phyloP scores from a whole-genome alignment of 2,113 vertebrate genomes.

The Peromyscus polionotus region DNA sequence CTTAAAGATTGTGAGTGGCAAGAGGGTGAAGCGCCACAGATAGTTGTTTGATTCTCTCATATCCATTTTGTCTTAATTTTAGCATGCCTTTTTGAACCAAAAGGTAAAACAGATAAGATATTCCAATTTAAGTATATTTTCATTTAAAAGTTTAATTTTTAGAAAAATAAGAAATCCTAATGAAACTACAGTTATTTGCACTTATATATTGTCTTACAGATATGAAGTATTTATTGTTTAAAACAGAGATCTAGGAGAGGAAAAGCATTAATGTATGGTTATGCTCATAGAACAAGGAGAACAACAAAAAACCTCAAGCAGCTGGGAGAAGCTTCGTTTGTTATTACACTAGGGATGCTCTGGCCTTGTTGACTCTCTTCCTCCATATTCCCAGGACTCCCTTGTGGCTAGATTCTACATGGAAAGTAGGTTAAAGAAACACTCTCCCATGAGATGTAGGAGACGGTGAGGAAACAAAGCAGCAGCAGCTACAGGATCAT shows the following conservation, averaged over 20 bases:
- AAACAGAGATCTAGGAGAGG: neutral
- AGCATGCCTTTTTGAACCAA: neutral
- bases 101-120: neutral
- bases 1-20: neutral
- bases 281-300: neutral
- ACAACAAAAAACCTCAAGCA: neutral
- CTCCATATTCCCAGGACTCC: neutral
- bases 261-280: neutral
- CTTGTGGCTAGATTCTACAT: neutral
- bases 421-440: conserved; percentile 2
- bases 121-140: neutral
- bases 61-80: neutral
- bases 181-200: neutral
- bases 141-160: neutral
- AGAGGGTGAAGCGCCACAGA: neutral
- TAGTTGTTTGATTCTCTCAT: neutral
- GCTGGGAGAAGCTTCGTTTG: neutral
- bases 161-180: neutral
- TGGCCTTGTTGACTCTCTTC: neutral
- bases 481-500: neutral
- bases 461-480: neutral
- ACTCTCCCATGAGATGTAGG: neutral
- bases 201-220: neutral
- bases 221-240: neutral
- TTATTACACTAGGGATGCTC: neutral